These are phyloP conservation scores for Cremastinae sp. DNA, from an alignment of 2,888 invertebrate genomes.

Conservation along the genomic window DNA sequence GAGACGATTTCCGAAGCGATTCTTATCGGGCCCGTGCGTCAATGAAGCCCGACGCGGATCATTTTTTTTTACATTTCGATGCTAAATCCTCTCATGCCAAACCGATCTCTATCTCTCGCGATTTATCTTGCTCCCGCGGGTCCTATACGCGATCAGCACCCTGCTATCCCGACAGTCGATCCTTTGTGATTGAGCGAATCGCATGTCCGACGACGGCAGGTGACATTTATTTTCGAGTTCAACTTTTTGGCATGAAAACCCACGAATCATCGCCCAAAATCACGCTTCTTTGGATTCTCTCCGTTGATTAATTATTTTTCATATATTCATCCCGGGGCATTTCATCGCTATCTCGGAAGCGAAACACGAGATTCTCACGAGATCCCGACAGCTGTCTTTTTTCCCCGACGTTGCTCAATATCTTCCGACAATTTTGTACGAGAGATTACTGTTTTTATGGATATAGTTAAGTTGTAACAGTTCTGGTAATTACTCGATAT, in stretches of 20 bases:
- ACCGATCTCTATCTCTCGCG: not conserved
- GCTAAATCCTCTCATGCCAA: not conserved
- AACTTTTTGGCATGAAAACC: conserved; percentile 51
- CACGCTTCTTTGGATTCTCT: conserved; percentile 3
- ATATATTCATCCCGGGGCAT: not conserved
- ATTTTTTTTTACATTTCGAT: not conserved
- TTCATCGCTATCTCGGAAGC: conserved; percentile 8
- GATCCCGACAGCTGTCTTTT: conserved; percentile 22
- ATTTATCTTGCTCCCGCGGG: not conserved
- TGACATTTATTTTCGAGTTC: conserved; percentile 46
- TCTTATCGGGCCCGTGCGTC: conserved; percentile 13
- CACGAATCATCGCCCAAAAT: conserved; percentile 18
- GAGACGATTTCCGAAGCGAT: conserved; percentile 15
- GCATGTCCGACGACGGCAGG: conserved; percentile 47
- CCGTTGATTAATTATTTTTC: conserved; percentile 28
- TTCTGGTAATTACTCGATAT: no score
- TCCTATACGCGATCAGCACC: not conserved
- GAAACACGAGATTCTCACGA: conserved; percentile 31
- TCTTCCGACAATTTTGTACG: conserved; percentile 4
- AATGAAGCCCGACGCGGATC: not conserved
- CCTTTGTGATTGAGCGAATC: conserved; percentile 21
- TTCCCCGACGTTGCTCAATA: conserved; percentile 9
- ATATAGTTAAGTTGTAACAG: no score
- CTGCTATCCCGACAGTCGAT: not conserved
- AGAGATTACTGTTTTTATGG: no score